Evolutionary conservation across 2,888 invertebrate species (phyloP).

Genomic region (Meandrusa payeni): DNA sequence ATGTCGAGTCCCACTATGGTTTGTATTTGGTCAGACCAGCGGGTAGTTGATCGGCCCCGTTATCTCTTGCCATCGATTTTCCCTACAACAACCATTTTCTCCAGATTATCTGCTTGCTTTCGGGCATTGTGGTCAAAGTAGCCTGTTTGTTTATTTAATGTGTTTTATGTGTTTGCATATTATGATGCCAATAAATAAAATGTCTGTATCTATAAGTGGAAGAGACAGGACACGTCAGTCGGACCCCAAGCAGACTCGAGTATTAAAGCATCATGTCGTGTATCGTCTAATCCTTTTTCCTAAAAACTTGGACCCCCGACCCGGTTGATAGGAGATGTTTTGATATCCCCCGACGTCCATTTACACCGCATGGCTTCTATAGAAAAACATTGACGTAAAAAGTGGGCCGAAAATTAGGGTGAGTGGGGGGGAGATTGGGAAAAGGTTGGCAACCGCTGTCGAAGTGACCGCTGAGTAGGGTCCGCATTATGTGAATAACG

Average conservation of each 20-base stretch:
- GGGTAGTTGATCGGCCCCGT: too few relatives aligned
- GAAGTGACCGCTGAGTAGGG: slow-evolving; percentile 80
- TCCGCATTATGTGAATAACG: slow-evolving; percentile 75
- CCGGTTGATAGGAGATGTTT: slow-evolving; percentile 73
- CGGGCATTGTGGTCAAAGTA: too few relatives aligned
- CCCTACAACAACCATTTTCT: too few relatives aligned
- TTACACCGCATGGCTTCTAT: slow-evolving; percentile 60
- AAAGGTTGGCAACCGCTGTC: slow-evolving; percentile 73
- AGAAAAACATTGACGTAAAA: slow-evolving; percentile 81
- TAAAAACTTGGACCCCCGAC: slow-evolving; percentile 64
- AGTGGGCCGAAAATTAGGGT: slow-evolving; percentile 70
- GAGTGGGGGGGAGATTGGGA: slow-evolving; percentile 49
- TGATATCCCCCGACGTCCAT: slow-evolving; percentile 76
- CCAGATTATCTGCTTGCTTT: too few relatives aligned
- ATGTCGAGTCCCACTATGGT: too few relatives aligned
- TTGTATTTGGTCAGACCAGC: too few relatives aligned
- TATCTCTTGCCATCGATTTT: too few relatives aligned
- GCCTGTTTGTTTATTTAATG: too few relatives aligned
- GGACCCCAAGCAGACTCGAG: slow-evolving; percentile 33
- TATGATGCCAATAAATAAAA: too few relatives aligned
- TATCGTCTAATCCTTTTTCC: slow-evolving; percentile 69
- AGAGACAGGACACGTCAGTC: slow-evolving; percentile 32
- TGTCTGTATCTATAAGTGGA: too few relatives aligned
- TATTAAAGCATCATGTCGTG: slow-evolving; percentile 54
- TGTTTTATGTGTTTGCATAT: too few relatives aligned